These are phyloP conservation scores for Turnix velox DNA, from an alignment of 2,113 vertebrate species.

Conservation along the genomic window DNA sequence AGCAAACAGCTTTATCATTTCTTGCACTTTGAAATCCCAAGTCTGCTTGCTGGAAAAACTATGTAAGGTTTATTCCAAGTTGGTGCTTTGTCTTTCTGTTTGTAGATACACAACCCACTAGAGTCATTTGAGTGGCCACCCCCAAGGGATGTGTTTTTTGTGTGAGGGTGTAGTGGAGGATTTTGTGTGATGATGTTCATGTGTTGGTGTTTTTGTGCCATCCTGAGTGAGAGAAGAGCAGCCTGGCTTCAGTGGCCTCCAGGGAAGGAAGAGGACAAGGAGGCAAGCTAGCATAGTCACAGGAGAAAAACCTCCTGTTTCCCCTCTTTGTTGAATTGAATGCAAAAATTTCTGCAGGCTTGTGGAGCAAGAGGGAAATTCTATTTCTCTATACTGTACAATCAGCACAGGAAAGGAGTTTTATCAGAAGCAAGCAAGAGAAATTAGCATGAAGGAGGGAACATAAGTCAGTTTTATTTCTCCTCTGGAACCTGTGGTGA, in stretches of 20 bases:
- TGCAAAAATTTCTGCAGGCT: background rate
- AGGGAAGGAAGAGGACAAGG: background rate
- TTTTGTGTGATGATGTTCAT: background rate
- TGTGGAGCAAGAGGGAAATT: background rate
- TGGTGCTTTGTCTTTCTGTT: background rate
- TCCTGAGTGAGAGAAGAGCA: background rate
- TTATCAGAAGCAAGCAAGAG: background rate
- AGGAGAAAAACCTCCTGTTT: background rate
- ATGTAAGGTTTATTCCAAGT: background rate
- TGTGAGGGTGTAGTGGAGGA: background rate
- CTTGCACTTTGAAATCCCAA: background rate
- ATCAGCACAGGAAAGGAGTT: background rate
- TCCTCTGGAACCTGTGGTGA: accelerated
- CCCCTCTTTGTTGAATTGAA: background rate
- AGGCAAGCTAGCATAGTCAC: background rate
- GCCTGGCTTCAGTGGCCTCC: background rate
- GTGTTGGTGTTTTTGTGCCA: background rate
- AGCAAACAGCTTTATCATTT: background rate
- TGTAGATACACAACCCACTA: too few relatives aligned
- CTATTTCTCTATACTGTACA: background rate
- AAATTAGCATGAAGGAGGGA: background rate
- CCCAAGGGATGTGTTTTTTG: background rate
- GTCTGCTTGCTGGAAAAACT: background rate
- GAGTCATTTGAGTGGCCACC: accelerated
- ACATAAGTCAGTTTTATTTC: background rate